Base-by-base conservation (phyloP, 2,797 vertebrate species). In the Pseudotriccus pelzelni region DNA sequence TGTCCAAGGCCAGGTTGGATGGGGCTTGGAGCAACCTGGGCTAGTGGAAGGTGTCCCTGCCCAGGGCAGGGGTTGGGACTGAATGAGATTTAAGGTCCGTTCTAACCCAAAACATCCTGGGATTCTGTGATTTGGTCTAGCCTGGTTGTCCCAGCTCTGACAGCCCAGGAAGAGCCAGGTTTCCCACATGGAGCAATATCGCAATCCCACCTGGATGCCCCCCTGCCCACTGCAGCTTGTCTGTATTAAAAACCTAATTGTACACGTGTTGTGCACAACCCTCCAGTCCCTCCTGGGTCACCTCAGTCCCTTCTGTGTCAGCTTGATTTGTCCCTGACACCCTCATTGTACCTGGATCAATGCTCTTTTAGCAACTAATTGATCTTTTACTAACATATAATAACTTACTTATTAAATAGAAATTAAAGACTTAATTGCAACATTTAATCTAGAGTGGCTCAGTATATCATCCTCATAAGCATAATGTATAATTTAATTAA, bases 351-450 rank as follows among this genome's bases (percentile, higher is more conserved):
- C 97, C 97, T 97, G 96, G 96, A 98, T 97, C 98, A 97, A 97
- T 97, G 97, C 78, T 95, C 94, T 85, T 94, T 94, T 97, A 96
- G 92, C 94, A 97, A 85, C 96, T 98, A 98, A 98, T 97, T 98
- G 98, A 98, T 97, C 97, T 97, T 97, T 97, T 97, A 98, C 98
- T 98, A 98, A 91, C 96, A 94, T 95, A 97, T 94, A 97, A 98
- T 97, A 98, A 98, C 96, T 98, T 83, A 87, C 94, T 97, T 98
- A 98, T 97, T 97, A 98, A 97, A 97, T 93, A 97, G 94, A 98
- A 98, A 98, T 98, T 97, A 97, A 98, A 97, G 96, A 93, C 97
- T 97, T 98, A 98, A 98, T 98, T 98, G 97, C 94, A 16, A 97
- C 94, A 86, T 96, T 97, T 97, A 96, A 97, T 98, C 97, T 97